Conservation (phyloP, 2,797 vertebrate genomes). For the Knipowitschia caucasica region DNA sequence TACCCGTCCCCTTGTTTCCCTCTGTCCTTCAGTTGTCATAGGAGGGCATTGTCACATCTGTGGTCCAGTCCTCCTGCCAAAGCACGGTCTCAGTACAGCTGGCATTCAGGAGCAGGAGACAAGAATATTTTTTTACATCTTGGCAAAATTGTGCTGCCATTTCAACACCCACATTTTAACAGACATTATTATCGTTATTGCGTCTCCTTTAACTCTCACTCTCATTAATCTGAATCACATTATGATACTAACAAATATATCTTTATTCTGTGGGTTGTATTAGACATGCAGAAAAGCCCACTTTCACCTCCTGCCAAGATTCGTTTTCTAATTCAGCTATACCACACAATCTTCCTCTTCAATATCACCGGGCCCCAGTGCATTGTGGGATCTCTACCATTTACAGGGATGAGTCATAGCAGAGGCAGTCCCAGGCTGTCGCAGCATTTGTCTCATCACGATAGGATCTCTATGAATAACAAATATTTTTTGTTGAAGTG, state of each 20-base stretch:
- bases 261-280: conserved; percentile 28
- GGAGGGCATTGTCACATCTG: conserved; percentile 42
- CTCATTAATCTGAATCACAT: too few species aligned
- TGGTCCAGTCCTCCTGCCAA: conserved; percentile 54
- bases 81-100: conserved; percentile 38
- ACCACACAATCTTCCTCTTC: conserved; percentile 17
- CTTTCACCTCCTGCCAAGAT: conserved; percentile 47
- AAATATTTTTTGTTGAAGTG: too few species aligned
- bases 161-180: conserved; percentile 9
- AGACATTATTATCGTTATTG: too few species aligned
- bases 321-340: conserved; percentile 31
- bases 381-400: conserved; percentile 36
- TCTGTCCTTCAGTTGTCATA: conserved; percentile 10
- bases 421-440: conserved; percentile 45
- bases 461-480: conserved; percentile 32
- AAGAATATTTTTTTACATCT: conserved; percentile 15
- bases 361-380: conserved; percentile 9
- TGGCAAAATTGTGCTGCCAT: conserved; percentile 20
- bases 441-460: conserved; percentile 22
- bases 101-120: conserved; percentile 32
- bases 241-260: too few species aligned
- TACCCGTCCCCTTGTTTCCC: conserved; percentile 13
- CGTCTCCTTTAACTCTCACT: too few species aligned
- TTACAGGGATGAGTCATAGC: conserved; percentile 56
- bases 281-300: conserved; percentile 28